Base-by-base conservation (phyloP, 1,140 invertebrate species). In the Drosophila suzukii region DNA sequence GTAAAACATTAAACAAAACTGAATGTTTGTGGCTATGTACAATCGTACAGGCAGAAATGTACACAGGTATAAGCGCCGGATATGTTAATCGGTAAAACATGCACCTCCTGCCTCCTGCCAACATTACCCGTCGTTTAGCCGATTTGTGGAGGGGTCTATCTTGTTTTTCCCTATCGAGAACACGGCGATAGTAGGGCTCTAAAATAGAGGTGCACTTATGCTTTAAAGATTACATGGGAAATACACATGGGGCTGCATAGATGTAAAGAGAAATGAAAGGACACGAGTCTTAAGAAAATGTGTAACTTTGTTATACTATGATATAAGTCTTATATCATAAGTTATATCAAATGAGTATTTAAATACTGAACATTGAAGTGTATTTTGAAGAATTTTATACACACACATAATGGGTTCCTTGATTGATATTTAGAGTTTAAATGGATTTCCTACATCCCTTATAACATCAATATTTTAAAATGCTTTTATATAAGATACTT, bases 1-100 rank as follows among this genome's bases (percentile, higher is more conserved):
- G 44, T 46, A 54, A 24, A 36, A 61, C 36, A 62, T 60, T 27
- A 65, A 51, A 44, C 36, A 43, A 17, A 41, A 41, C 65, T 66
- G 38, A 44, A 66, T 68, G 46, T 62, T 68, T 68, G 65, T 38
- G 65, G 65, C 41, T 58, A 39, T 49, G 63, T 57, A 38, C 53
- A 57, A 34, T 38, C 55, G 70, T 60, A 63, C 15, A 39, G 30
- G 43, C 49, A 53, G 53, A 56, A 39, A 53, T 73, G 62, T 57
- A 51, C 60, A 67, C 56, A 72, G 75, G 77, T 62, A 55, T 54
- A 73, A 76, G 83, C 82, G 82, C 82, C 82, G 82, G 82, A 86
- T 86, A 86, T 86, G 82, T 86, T 86, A 71, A 81, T 66, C 75
- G 80, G 50, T 75, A 75, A 58, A 85, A 86, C 82, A 88, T 88